phyloP scores from a whole-genome alignment of 2,888 invertebrate species.

The Lysandra bellargus region DNA sequence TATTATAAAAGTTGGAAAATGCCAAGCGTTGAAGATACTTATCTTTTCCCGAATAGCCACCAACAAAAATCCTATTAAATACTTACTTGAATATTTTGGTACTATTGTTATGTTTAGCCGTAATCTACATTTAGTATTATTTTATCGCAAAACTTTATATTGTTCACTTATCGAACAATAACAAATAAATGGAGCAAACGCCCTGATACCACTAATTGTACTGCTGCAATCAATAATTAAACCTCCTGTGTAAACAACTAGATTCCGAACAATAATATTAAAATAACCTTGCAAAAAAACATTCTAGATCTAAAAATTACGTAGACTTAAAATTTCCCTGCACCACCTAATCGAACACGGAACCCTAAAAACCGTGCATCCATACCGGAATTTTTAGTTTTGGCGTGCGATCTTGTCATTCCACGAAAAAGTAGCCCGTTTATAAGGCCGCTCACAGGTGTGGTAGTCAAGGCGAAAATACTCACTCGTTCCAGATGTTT shows the following conservation, averaged over 20 bases:
- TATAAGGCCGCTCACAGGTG: slow-evolving; percentile 10
- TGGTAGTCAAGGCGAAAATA: neutral
- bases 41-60: too few species aligned
- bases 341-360: neutral
- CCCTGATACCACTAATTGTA: neutral
- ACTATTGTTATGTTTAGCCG: neutral
- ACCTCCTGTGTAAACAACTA: neutral
- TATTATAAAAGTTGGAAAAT: too few species aligned
- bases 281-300: neutral
- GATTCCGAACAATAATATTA: neutral
- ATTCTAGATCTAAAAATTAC: neutral
- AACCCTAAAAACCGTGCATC: neutral
- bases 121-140: neutral
- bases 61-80: too few species aligned
- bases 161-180: neutral
- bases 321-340: neutral
- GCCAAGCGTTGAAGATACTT: too few species aligned
- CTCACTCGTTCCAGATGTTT: neutral
- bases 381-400: slow-evolving; percentile 8
- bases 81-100: neutral
- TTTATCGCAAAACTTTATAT: neutral
- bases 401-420: slow-evolving; percentile 10
- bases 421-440: slow-evolving; percentile 21
- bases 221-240: neutral
- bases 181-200: slow-evolving; percentile 4